A percentile compares a stretch with the other conserved stretches of the same genome.
These are phyloP conservation scores for Tipula lateralis DNA, from an alignment of 2,888 invertebrate genomes.

Conservation along the genomic window DNA sequence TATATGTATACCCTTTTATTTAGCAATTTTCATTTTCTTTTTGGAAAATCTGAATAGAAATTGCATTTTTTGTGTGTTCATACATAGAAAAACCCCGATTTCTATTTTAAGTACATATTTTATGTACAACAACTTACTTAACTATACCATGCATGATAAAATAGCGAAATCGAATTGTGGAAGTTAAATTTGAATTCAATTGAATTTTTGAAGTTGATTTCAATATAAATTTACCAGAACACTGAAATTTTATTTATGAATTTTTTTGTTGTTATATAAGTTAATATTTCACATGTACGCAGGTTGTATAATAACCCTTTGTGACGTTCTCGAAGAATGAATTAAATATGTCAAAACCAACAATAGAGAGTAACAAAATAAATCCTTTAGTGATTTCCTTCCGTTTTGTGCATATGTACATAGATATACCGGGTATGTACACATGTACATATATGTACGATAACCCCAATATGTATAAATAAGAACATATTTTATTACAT, in stretches of 20 bases:
- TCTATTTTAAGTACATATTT: not conserved
- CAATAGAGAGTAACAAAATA: not conserved
- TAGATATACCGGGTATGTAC: not conserved
- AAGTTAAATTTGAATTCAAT: constrained; percentile 19
- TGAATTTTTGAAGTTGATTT: not conserved
- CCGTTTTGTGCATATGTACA: not conserved
- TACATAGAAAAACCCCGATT: not conserved
- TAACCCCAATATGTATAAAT: not conserved
- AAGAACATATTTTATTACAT: not conserved
- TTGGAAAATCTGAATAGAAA: not conserved
- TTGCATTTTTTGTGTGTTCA: not conserved
- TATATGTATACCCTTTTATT: not conserved
- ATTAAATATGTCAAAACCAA: not conserved
- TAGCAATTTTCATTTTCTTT: not conserved
- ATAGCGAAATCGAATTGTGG: not conserved
- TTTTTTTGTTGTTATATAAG: not conserved
- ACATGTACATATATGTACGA: not conserved
- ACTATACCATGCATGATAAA: not conserved
- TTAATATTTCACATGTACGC: not conserved
- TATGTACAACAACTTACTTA: not conserved
- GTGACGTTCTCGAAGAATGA: not conserved
- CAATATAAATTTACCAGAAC: not conserved
- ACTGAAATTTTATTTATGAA: constrained; percentile 11
- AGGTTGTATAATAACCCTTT: not conserved
- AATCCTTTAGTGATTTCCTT: not conserved